A percentile compares a stretch with the other conserved stretches of the same genome.
Evolutionary conservation across 2,888 invertebrate species (phyloP).

Genomic region (Oxyteleia sp.): DNA sequence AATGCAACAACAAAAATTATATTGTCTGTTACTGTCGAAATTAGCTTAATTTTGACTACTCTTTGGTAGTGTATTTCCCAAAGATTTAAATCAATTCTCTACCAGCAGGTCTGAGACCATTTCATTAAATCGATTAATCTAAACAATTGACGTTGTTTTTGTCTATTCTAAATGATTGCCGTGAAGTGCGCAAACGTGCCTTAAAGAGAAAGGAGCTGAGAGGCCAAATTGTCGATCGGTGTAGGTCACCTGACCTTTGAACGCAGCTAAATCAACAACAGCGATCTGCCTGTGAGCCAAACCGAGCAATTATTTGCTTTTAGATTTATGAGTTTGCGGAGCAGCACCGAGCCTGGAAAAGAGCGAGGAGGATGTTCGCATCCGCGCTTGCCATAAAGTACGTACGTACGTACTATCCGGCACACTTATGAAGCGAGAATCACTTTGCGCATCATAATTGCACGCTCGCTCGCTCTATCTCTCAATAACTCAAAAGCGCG

Average conservation of each 20-base stretch:
- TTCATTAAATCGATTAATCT: no score
- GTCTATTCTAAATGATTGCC: slow-evolving; percentile 27
- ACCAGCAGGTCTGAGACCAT: no score
- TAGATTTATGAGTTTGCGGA: slow-evolving; percentile 86
- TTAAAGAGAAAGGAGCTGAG: slow-evolving; percentile 56
- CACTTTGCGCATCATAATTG: slow-evolving; percentile 86
- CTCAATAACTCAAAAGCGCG: slow-evolving; percentile 84
- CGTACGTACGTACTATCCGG: slow-evolving; percentile 44
- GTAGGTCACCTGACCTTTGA: slow-evolving; percentile 81
- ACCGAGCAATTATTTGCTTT: slow-evolving; percentile 86
- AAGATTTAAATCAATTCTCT: no score
- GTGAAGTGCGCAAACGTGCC: slow-evolving; percentile 25
- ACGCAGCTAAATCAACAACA: slow-evolving; percentile 86
- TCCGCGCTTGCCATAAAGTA: slow-evolving; percentile 56
- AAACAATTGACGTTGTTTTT: slow-evolving; percentile 43
- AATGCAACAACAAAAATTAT: no score
- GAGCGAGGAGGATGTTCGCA: slow-evolving; percentile 62
- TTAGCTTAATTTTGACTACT: no score
- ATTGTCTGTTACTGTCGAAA: no score
- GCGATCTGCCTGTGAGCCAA: slow-evolving; percentile 81
- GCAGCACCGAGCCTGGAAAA: slow-evolving; percentile 71
- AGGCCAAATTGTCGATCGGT: slow-evolving; percentile 65
- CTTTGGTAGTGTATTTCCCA: no score
- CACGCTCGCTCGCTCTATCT: slow-evolving; percentile 81
- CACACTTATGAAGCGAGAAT: slow-evolving; percentile 78